These are phyloP conservation scores for Altica lythri DNA, from an alignment of 2,888 invertebrate species.

Conservation along the genomic window DNA sequence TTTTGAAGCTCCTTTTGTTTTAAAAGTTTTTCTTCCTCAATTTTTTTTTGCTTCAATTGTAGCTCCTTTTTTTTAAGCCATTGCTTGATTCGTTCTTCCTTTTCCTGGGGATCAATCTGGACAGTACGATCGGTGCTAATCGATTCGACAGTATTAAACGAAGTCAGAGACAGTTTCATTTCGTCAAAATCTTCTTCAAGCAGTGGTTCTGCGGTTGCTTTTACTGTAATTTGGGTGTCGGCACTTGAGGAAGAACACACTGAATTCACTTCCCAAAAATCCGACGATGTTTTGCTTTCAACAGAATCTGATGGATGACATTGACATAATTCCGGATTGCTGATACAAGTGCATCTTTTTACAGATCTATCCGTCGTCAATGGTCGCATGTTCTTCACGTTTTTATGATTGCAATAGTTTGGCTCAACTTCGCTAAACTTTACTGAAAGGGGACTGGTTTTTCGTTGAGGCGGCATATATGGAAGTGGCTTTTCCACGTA, in stretches of 20 bases:
- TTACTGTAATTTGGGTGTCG: conserved; percentile 38
- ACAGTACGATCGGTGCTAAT: conserved; percentile 29
- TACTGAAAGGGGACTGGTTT: conserved; percentile 40
- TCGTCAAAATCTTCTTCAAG: conserved; percentile 9
- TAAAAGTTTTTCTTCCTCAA: conserved; percentile 42
- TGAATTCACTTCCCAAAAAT: conserved; percentile 18
- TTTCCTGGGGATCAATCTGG: conserved; percentile 35
- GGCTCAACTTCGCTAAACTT: conserved; percentile 25
- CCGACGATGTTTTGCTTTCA: conserved; percentile 12
- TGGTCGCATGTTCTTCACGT: neutral
- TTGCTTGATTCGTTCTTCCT: conserved; percentile 38
- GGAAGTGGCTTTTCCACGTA: conserved; percentile 57
- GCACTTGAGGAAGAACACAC: conserved; percentile 27
- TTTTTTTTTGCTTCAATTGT: conserved; percentile 46
- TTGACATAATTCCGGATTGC: conserved; percentile 41
- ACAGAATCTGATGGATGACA: conserved; percentile 37
- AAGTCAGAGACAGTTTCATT: conserved; percentile 36
- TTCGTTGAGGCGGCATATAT: conserved; percentile 38
- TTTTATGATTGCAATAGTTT: neutral
- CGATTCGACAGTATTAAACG: conserved; percentile 2
- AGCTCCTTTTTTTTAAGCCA: conserved; percentile 59
- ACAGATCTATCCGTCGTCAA: conserved; percentile 23
- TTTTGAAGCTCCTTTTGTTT: conserved; percentile 52
- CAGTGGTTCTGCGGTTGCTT: conserved; percentile 6
- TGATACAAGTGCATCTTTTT: conserved; percentile 46